Evolutionary conservation across 1,140 invertebrate species (phyloP), one percentile per base, ranked within the genome.

Genomic region (Luehdorfia chinensis): DNA sequence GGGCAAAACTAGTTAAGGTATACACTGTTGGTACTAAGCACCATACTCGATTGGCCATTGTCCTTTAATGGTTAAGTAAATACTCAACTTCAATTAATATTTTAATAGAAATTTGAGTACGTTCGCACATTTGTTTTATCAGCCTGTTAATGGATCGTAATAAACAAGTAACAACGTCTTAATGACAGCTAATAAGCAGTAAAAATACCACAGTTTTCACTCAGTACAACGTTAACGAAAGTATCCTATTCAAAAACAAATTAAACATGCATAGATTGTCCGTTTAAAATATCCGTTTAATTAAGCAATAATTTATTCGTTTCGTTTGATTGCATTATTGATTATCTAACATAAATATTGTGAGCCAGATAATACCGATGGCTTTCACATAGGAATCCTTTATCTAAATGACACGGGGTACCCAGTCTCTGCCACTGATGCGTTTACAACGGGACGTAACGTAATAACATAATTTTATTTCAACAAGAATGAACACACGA

Each of bases 301-400:
- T 39, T 39, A 48, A 37, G 46, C 32, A 30, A 47, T 36, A 48
- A 48, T 39, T 39, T 39, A 30, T 48, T 39, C 33, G 7, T 48
- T n/a, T 12, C 27, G 4, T 21, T 30, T 12, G 33, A 43, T 43
- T 30, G n/a, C 27, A 7, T 39, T 39, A 43, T 43, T 43, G 39
- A 43, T 43, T 39, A 48, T 31, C 27, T 7, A 27, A 36, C 33
- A 30, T 39, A 39, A 48, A 48, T 48, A 48, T 32, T 48, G 34
- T 48, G 47, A 37, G 23, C 16, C 9, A 15, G 15, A 39, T 48
- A 39, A 48, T 30, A 48, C 11, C 25, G 16, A 16, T 15, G 45
- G 12, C 32, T 9, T 31, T 19, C 28, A n/a, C 45, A 11, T 31
- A 34, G 13, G 27, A 43, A 11, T 43, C 31, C 34, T 37, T 48